Conservation (phyloP, 1,140 invertebrate genomes). For the Lepidurus apus region DNA sequence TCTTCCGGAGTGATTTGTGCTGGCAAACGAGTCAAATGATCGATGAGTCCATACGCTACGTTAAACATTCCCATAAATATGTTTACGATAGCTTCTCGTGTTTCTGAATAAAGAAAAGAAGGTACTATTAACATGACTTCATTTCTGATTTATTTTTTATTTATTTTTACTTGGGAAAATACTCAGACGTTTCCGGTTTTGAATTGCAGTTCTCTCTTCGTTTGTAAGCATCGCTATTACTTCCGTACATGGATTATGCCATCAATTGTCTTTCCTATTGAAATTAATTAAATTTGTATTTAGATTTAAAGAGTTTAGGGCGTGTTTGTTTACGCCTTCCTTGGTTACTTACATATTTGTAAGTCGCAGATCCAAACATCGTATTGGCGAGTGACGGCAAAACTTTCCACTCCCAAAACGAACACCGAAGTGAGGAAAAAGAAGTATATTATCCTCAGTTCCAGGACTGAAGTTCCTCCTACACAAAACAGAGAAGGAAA, state of each 20-base stretch:
- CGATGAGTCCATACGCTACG: not conserved
- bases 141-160: not conserved
- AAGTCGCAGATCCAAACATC: conserved; percentile 10
- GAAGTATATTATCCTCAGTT: too few species aligned
- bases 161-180: too few species aligned
- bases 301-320: not conserved
- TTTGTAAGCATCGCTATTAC: not conserved
- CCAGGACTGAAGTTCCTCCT: too few species aligned
- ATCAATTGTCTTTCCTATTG: too few species aligned
- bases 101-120: not conserved
- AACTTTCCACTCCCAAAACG: too few species aligned
- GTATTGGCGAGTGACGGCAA: not conserved
- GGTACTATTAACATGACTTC: not conserved
- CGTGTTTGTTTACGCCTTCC: not conserved
- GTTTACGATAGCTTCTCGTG: not conserved
- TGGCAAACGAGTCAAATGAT: not conserved
- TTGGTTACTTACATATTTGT: not conserved
- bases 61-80: not conserved
- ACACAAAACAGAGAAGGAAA: too few species aligned
- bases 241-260: not conserved
- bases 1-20: too few species aligned
- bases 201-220: not conserved
- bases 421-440: too few species aligned
- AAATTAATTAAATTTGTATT: not conserved
- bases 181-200: not conserved